Base-by-base conservation (phyloP, 2,113 vertebrate genomes). In the Symphodus melops region DNA sequence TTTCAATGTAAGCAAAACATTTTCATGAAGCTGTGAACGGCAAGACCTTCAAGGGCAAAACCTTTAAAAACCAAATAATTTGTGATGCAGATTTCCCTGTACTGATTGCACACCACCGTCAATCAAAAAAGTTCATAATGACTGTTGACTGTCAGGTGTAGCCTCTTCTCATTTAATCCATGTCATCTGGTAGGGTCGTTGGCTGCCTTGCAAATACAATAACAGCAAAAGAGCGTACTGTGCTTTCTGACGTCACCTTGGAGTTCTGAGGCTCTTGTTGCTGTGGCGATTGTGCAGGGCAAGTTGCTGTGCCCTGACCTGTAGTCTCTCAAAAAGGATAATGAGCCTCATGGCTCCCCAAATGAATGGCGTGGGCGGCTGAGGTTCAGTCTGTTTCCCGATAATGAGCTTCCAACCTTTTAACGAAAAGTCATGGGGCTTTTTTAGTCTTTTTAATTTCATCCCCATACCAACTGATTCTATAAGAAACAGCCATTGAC, bases 321-420 rank as follows among this genome's bases (percentile, higher is more conserved):
- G 80, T 82, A 84, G 82, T 82, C 82, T 79, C 79, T 91, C 82
- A 76, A 81, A 88, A 91, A 88, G 78, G 88, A 92, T 93, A 93
- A 93, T 92, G 89, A 93, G 90, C 89, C 79, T 91, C 86, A 84
- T 84, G 81, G 89, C 82, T 89, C 70, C 81, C 76, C 71, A 89
- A 84, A 90, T 90, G 85, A 89, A 90, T 85, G 79, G 85, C 48
- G 77, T 88, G 72, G 86, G 82, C 48, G 61, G 85, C 73, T 51
- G 80, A 85, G 75, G 89, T 89, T 90, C 84, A 90, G 70, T 56
- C 77, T 77, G 76, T 73, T 80, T 83, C 55, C 44, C 58, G 68
- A 89, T 92, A 91, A 91, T 90, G 86, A 92, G 88, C 84, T 88
- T 84, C 85, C 21, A 56, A 85, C 69, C 72, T 79, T 83, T 88